Percentiles rank a stretch among this genome's conserved stretches.
These are phyloP conservation scores for Mareca penelope DNA, from an alignment of 2,797 vertebrate species.

Conservation along the genomic window DNA sequence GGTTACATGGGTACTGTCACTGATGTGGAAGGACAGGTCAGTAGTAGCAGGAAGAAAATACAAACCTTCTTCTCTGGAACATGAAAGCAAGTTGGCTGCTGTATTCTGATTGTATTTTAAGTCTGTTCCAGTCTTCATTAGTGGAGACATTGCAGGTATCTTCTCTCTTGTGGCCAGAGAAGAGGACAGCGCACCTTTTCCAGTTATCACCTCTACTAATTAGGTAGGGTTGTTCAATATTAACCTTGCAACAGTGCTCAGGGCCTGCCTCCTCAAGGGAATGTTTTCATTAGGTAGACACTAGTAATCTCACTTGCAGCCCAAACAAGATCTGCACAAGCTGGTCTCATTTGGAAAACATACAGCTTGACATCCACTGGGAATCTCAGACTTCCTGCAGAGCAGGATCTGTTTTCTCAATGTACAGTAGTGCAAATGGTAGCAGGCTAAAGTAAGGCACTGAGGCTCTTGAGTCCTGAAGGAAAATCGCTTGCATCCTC, in stretches of 20 bases:
- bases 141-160: neutral
- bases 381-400: neutral
- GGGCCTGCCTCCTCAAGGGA: neutral
- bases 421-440: neutral
- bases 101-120: neutral
- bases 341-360: neutral
- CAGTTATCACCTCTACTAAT: neutral
- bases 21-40: neutral
- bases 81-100: neutral
- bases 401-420: neutral
- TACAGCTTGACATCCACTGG: neutral
- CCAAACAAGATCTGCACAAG: neutral
- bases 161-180: neutral
- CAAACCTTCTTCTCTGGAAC: neutral
- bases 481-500: neutral
- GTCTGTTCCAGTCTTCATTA: neutral
- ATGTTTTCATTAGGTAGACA: neutral
- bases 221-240: neutral
- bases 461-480: neutral
- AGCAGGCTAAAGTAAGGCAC: neutral
- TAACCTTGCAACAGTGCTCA: neutral
- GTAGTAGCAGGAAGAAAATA: neutral
- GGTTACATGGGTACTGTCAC: accelerated
- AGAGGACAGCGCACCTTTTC: neutral
- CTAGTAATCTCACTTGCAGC: neutral